Conservation (phyloP, 2,113 vertebrate genomes). For the Psittacula cyanocephala region DNA sequence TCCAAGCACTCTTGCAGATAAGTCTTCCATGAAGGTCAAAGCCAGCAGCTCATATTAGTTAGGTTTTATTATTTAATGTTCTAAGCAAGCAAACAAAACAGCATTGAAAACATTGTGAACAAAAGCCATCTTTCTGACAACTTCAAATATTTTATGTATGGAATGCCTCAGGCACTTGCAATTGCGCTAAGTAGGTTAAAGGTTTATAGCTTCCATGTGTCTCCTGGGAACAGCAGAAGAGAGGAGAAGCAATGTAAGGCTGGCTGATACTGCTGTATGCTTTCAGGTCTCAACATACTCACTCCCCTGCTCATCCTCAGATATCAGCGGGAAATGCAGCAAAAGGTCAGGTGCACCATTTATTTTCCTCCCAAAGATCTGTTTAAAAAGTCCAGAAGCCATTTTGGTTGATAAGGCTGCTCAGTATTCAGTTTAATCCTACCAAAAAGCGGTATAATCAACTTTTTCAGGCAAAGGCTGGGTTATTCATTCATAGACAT, state of each 20-base stretch:
- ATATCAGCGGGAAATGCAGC: neutral
- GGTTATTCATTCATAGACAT: fast-evolving
- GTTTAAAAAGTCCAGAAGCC: neutral
- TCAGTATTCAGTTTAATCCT: neutral
- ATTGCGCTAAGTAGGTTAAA: neutral
- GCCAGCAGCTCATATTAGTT: neutral
- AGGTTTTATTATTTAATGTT: neutral
- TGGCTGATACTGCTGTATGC: fast-evolving
- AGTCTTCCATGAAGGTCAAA: neutral
- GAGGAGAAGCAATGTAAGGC: neutral
- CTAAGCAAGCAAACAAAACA: neutral
- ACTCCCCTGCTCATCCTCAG: neutral
- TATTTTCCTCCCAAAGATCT: neutral
- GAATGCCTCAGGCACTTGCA: neutral
- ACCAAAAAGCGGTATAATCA: neutral
- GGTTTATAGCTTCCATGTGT: neutral
- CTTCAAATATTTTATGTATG: neutral
- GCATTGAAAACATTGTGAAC: neutral
- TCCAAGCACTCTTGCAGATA: neutral
- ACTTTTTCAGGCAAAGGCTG: neutral
- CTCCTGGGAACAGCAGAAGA: neutral
- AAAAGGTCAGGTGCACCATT: neutral
- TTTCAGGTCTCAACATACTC: neutral
- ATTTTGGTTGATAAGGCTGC: neutral
- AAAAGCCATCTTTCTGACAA: neutral